Conservation (phyloP, 2,113 vertebrate genomes). For the Galemys pyrenaicus region DNA sequence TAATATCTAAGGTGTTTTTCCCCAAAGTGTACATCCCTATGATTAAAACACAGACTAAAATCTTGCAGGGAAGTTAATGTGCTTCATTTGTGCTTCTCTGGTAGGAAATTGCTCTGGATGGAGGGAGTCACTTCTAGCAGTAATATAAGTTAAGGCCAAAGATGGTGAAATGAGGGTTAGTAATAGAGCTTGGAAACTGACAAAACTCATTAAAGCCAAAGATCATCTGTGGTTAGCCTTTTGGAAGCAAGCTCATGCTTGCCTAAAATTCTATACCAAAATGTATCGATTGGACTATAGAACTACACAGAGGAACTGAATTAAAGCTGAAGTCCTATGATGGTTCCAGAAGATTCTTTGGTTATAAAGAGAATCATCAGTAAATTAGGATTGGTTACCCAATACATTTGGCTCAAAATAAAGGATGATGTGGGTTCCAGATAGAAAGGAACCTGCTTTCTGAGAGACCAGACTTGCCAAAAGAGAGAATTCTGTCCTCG, state of each 20-base stretch:
- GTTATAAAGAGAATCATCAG: neutral
- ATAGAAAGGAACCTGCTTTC: neutral
- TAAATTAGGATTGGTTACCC: neutral
- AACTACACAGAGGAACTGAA: neutral
- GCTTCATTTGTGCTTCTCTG: neutral
- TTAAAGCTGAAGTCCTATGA: neutral
- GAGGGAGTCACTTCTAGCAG: neutral
- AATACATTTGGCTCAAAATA: neutral
- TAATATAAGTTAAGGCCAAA: neutral
- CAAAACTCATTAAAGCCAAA: neutral
- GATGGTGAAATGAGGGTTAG: neutral
- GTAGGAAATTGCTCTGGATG: neutral
- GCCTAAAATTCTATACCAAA: neutral
- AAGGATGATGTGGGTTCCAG: neutral
- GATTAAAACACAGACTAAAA: neutral
- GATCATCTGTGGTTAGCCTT: neutral
- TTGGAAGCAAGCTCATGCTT: neutral
- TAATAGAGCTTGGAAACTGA: neutral
- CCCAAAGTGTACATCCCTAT: neutral
- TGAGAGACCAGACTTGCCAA: neutral
- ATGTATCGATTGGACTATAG: neutral
- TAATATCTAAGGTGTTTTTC: neutral
- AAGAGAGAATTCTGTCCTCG: neutral
- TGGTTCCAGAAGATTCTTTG: slow-evolving; percentile 14
- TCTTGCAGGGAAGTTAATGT: neutral